Percentiles rank a stretch among this genome's conserved stretches.
Conservation (phyloP, 2,797 vertebrate species). For the Columba guinea region DNA sequence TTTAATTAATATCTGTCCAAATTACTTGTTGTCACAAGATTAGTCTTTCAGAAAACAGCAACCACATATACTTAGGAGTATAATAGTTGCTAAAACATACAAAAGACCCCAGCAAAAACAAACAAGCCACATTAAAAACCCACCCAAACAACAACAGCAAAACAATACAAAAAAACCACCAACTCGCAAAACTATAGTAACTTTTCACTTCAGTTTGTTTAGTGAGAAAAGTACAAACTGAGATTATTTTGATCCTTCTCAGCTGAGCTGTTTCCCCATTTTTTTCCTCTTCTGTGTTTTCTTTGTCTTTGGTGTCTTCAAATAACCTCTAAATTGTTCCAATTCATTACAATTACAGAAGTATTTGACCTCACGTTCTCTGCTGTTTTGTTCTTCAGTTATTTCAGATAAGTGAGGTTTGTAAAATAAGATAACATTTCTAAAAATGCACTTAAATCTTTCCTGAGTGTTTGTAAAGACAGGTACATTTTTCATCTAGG, state of each 20-base stretch:
- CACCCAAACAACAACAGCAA: background rate
- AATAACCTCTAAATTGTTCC: background rate
- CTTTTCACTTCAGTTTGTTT: background rate
- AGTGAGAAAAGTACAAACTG: background rate
- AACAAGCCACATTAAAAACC: background rate
- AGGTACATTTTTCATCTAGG: background rate
- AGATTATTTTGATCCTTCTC: background rate
- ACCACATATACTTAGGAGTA: background rate
- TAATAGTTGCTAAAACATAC: background rate
- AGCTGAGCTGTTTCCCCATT: background rate
- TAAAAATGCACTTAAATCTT: background rate
- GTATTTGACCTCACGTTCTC: background rate
- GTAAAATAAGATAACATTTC: background rate
- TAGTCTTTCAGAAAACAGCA: background rate
- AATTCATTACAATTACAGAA: background rate
- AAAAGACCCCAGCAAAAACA: no score
- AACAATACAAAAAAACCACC: no score
- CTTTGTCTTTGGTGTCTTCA: background rate
- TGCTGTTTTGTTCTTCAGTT: background rate
- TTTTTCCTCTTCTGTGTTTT: rapidly evolving
- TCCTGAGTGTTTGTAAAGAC: background rate
- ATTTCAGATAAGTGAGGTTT: background rate
- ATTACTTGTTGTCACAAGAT: background rate
- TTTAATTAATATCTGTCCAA: background rate
- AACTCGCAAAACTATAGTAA: background rate